phyloP scores from a whole-genome alignment of 2,888 invertebrate genomes.

The Meta bourneti region DNA sequence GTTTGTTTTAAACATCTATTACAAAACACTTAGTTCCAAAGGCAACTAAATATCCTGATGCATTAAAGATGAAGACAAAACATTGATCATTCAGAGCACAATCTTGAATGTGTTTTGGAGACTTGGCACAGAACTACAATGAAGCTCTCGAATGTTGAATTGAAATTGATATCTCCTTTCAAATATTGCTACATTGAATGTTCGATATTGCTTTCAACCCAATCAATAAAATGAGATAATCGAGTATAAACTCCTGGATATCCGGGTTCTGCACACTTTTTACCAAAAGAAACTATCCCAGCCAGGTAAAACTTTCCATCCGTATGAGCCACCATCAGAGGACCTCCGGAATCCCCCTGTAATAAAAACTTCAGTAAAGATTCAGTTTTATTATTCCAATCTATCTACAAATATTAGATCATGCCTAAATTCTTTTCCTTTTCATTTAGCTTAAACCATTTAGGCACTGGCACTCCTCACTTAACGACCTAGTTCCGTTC shows the following conservation, averaged over 20 bases:
- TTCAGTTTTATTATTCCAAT: neutral
- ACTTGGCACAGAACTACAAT: neutral
- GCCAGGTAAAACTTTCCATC: constrained; percentile 83
- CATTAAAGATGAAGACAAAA: neutral
- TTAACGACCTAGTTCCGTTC: too few relatives aligned
- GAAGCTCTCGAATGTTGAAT: neutral
- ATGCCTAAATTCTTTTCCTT: too few relatives aligned
- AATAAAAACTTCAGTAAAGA: constrained; percentile 29
- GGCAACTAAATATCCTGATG: neutral
- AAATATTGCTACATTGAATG: neutral
- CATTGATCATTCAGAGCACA: neutral
- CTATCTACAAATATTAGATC: neutral
- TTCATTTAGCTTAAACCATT: too few relatives aligned
- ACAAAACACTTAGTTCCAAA: neutral
- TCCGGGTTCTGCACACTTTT: constrained; percentile 84
- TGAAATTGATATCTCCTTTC: neutral
- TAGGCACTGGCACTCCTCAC: too few relatives aligned
- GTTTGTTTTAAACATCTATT: too few relatives aligned
- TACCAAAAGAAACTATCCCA: constrained; percentile 86
- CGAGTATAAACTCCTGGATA: constrained; percentile 88
- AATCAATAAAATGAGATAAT: constrained; percentile 86
- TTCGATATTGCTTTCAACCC: constrained; percentile 82
- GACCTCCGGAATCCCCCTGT: constrained; percentile 89
- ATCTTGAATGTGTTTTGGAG: neutral
- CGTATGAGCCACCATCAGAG: constrained; percentile 84